A percentile compares a stretch with the other conserved stretches of the same genome.
Conservation (phyloP, 2,113 vertebrate genomes). For the Montifringilla adamsi region DNA sequence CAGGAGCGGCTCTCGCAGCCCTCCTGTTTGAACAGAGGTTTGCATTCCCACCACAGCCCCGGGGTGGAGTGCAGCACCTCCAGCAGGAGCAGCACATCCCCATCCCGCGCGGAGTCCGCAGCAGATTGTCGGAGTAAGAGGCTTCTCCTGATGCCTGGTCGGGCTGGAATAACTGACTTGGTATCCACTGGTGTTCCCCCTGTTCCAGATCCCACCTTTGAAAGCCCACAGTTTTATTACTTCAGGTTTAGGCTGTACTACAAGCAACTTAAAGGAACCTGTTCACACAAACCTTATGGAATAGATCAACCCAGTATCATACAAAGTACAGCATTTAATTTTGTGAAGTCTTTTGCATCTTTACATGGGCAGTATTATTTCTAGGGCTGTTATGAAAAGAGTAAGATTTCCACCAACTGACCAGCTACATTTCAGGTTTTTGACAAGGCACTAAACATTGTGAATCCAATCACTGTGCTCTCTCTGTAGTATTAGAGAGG, state of each 20-base stretch:
- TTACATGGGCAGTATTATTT: not conserved
- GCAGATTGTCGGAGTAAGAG: constrained; percentile 53
- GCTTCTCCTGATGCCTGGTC: not conserved
- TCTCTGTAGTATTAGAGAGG: constrained; percentile 47
- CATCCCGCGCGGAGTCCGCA: not conserved
- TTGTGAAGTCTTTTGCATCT: not conserved
- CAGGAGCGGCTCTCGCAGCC: not conserved
- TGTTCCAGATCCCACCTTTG: not conserved
- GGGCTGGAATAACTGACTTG: not conserved
- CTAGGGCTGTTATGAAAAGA: not conserved
- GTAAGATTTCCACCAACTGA: not conserved
- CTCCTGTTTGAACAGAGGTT: not conserved
- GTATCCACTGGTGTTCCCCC: not conserved
- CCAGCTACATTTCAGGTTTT: constrained; percentile 7
- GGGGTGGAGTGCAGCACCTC: not conserved
- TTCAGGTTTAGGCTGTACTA: not conserved
- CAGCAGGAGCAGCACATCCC: not conserved
- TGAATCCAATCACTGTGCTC: constrained; percentile 56
- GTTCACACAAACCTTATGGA: not conserved
- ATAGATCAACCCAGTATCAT: not conserved
- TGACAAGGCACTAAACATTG: constrained; percentile 69
- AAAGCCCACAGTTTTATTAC: not conserved
- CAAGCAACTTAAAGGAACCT: not conserved
- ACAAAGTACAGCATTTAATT: not conserved
- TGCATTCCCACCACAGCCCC: not conserved